Conservation (phyloP, 2,113 vertebrate species). For the Amazona vittata region DNA sequence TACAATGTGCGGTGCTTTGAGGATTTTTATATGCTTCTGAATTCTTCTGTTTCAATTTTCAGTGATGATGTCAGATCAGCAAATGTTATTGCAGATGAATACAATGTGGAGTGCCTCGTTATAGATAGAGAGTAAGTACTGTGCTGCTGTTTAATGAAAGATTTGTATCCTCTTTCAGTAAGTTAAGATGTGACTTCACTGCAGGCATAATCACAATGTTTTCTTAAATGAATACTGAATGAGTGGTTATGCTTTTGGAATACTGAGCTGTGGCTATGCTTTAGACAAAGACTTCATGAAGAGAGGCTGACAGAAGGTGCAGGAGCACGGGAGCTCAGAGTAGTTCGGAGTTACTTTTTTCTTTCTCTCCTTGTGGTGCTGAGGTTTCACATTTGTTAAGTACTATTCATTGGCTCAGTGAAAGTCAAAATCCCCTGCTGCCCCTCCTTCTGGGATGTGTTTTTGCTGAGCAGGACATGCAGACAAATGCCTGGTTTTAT, state of each 20-base stretch:
- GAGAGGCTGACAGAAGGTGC: not conserved
- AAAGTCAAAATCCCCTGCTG: not conserved
- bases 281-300: not conserved
- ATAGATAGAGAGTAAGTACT: conserved; percentile 92
- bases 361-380: not conserved
- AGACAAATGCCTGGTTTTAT: not conserved
- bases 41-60: conserved; percentile 40
- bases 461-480: not conserved
- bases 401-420: not conserved
- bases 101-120: conserved; percentile 88
- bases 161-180: not conserved
- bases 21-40: not conserved
- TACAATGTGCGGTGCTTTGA: not conserved
- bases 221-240: not conserved
- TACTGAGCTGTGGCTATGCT: not conserved
- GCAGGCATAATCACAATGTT: not conserved
- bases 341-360: not conserved
- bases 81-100: conserved; percentile 88
- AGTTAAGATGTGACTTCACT: not conserved
- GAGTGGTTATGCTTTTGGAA: not conserved
- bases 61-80: conserved; percentile 94
- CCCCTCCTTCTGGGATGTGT: not conserved
- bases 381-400: not conserved
- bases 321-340: not conserved
- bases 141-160: not conserved